These are phyloP conservation scores for Heterohyrax brucei DNA, from an alignment of 2,797 vertebrate genomes.

Conservation along the genomic window DNA sequence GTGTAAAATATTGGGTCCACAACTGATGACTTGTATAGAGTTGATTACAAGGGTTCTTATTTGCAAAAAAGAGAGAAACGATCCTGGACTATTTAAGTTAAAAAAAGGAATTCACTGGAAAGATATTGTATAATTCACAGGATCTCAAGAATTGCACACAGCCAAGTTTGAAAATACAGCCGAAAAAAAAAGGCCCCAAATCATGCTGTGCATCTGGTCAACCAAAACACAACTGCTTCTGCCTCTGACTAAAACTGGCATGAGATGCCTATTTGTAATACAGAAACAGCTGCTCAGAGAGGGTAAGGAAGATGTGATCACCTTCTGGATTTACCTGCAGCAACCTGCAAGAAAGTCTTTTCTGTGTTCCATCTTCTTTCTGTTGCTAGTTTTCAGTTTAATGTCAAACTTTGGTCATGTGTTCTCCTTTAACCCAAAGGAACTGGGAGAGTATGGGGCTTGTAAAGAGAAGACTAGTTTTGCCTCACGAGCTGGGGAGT, in stretches of 20 bases:
- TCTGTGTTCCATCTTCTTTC: not conserved
- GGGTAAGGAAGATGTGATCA: not conserved
- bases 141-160: not conserved
- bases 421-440: not conserved
- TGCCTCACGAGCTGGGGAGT: not conserved
- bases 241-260: not conserved
- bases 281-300: not conserved
- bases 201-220: not conserved
- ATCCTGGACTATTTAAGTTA: not conserved
- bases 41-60: not conserved
- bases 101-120: not conserved
- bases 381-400: not conserved
- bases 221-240: not conserved
- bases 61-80: not conserved
- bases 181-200: not conserved
- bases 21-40: not conserved
- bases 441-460: not conserved
- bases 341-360: not conserved
- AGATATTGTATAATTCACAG: not conserved
- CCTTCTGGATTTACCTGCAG: not conserved
- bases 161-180: accelerated
- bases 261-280: not conserved
- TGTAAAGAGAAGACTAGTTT: not conserved
- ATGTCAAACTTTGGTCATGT: not conserved
- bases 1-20: not conserved